Evolutionary conservation across 2,797 vertebrate genomes (phyloP).

Genomic region (Typhlichthys eigenmanni): DNA sequence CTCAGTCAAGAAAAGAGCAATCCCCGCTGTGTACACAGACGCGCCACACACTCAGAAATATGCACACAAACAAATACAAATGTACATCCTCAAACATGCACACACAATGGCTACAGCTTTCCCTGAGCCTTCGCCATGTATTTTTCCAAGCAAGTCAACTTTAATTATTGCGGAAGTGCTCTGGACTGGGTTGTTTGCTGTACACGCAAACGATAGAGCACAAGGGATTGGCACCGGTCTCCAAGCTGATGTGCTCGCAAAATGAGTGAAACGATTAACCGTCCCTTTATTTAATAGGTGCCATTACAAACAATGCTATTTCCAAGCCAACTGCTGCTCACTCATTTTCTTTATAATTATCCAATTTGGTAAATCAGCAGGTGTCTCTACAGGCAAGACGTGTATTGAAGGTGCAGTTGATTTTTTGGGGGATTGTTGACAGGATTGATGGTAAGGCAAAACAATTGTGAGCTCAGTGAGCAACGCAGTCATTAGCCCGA

Average conservation of each 20-base stretch:
- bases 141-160: slow-evolving; percentile 66
- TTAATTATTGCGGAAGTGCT: slow-evolving; percentile 59
- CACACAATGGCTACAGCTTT: slow-evolving; percentile 33
- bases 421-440: slow-evolving; percentile 31
- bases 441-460: slow-evolving; percentile 13
- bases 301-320: slow-evolving; percentile 49
- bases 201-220: slow-evolving; percentile 39
- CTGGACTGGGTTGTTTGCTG: slow-evolving; percentile 36
- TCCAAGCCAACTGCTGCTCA: slow-evolving; percentile 41
- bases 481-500: background rate
- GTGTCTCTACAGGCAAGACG: slow-evolving; percentile 33
- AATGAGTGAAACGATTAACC: slow-evolving; percentile 41
- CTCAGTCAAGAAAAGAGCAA: slow-evolving; percentile 33
- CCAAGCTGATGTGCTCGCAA: slow-evolving; percentile 38
- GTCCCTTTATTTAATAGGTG: slow-evolving; percentile 54
- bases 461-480: slow-evolving; percentile 7
- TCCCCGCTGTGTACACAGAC: slow-evolving; percentile 35
- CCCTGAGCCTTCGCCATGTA: slow-evolving; percentile 39
- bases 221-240: slow-evolving; percentile 29
- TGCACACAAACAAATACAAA: slow-evolving; percentile 20
- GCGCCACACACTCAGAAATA: slow-evolving; percentile 18
- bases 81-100: slow-evolving; percentile 33
- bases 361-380: slow-evolving; percentile 53
- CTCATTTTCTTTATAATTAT: slow-evolving; percentile 54
- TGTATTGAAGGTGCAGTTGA: slow-evolving; percentile 24